phyloP scores from a whole-genome alignment of 2,888 invertebrate species.

The Athalia rosae region DNA sequence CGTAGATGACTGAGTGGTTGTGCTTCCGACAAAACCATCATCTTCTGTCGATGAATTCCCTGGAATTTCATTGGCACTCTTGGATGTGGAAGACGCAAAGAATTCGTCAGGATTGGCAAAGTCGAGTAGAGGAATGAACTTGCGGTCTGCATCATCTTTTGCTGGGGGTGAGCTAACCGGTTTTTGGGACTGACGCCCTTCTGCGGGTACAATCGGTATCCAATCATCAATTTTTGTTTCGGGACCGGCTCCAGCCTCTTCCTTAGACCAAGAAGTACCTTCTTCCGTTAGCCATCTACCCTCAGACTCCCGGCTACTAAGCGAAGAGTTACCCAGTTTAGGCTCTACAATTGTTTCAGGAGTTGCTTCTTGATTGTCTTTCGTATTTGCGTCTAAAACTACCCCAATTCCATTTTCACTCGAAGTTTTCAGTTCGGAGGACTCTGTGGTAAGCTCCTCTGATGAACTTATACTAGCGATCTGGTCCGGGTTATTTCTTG shows the following conservation, averaged over 20 bases:
- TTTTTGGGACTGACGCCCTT: slow-evolving; percentile 46
- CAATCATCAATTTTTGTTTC: slow-evolving; percentile 64
- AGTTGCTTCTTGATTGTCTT: neutral
- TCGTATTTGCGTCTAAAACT: neutral
- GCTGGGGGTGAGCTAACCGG: neutral
- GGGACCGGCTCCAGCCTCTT: slow-evolving; percentile 53
- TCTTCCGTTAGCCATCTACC: slow-evolving; percentile 60
- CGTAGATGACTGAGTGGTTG: slow-evolving; percentile 51
- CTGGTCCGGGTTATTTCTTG: neutral
- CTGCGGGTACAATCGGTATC: slow-evolving; percentile 58
- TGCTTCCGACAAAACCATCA: neutral
- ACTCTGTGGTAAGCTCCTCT: neutral
- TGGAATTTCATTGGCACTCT: neutral
- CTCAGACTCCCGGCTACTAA: slow-evolving; percentile 40
- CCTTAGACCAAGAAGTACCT: slow-evolving; percentile 52
- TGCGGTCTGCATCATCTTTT: slow-evolving; percentile 48
- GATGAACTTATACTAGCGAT: neutral
- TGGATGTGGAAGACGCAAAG: slow-evolving; percentile 16
- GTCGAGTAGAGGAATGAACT: slow-evolving; percentile 66
- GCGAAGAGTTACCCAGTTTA: neutral
- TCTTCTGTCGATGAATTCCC: slow-evolving; percentile 8
- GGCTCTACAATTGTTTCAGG: neutral
- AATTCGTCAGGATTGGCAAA: slow-evolving; percentile 52
- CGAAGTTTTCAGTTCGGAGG: neutral
- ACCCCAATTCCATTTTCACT: neutral